These are phyloP conservation scores for Podiceps cristatus DNA, from an alignment of 2,113 vertebrate species.

Conservation along the genomic window DNA sequence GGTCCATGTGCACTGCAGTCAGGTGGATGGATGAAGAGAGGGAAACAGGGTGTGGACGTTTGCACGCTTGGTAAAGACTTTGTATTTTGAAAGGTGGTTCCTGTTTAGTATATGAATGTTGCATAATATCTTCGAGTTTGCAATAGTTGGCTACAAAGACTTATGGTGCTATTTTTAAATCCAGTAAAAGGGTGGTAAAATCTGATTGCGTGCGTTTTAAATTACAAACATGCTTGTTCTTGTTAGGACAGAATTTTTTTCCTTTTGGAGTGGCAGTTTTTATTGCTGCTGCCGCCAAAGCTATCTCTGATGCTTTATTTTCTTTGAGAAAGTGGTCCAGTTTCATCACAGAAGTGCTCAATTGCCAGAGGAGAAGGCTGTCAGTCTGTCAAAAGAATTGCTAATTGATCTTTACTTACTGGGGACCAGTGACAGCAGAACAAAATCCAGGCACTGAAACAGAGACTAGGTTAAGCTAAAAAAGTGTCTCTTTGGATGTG, in stretches of 20 bases:
- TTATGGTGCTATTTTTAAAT: neutral
- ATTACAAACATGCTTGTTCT: neutral
- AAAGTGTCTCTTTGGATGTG: neutral
- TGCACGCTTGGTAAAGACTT: neutral
- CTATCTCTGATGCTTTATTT: neutral
- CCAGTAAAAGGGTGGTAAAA: neutral
- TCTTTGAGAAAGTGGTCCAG: neutral
- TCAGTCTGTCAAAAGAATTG: neutral
- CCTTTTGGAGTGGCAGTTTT: neutral
- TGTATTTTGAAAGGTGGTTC: neutral
- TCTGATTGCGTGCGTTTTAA: neutral
- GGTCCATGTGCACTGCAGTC: neutral
- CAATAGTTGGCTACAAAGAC: neutral
- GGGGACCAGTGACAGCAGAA: neutral
- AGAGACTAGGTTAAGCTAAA: neutral
- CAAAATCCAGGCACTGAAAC: neutral
- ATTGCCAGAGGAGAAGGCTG: neutral
- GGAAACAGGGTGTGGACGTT: neutral
- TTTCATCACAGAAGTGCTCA: neutral
- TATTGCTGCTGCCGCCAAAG: neutral
- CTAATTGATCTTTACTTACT: neutral
- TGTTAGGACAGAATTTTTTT: neutral
- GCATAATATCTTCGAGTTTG: conserved; percentile 1
- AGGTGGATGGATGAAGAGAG: neutral
- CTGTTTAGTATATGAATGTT: neutral